Base-by-base conservation (phyloP, 2,888 invertebrate genomes). In the Helleia helle region DNA sequence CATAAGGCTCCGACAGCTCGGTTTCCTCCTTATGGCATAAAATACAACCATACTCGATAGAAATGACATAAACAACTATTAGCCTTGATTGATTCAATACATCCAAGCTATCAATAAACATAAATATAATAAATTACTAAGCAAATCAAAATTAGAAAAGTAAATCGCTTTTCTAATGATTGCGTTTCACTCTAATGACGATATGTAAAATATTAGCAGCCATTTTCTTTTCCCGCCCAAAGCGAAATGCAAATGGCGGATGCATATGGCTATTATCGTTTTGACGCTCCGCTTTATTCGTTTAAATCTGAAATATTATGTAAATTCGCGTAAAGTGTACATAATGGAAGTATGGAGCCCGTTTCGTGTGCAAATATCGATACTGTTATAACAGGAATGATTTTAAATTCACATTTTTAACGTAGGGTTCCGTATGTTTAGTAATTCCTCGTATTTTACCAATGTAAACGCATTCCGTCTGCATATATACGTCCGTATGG, bases 221-320 rank as follows among this genome's bases (percentile, higher is more conserved):
- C 62, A 67, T 72, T 76, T 73, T 71, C 69, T 64, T 71, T 69
- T 68, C 53, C 61, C 62, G 62, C 55, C 60, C 56, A 62, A 64
- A 68, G 62, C 66, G 65, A 72, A 75, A 75, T 69, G 71, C 65
- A 70, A 74, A 72, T 71, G 62, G 62, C 58, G 56, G 50, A 52
- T 47, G 52, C 47, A 46, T 42, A 38, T 37, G 14, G 45, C 40
- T 49, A 50, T 55, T 55, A 55, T 48, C 47, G 47, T 55, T 54
- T 48, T 48, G 42, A 51, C 43, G 50, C 29, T 40, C 44, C 34
- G 41, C 46, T 40, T 38, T 43, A 43, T 48, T 47, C 40, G 41
- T 49, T 41, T 49, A 46, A 48, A 42, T 49, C 47, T 47, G 42
- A 44, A 47, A 50, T 44, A 43, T 49, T 47, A 44, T 49, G 44